phyloP scores from a whole-genome alignment of 2,113 vertebrate genomes.

The Butastur rufipennis region DNA sequence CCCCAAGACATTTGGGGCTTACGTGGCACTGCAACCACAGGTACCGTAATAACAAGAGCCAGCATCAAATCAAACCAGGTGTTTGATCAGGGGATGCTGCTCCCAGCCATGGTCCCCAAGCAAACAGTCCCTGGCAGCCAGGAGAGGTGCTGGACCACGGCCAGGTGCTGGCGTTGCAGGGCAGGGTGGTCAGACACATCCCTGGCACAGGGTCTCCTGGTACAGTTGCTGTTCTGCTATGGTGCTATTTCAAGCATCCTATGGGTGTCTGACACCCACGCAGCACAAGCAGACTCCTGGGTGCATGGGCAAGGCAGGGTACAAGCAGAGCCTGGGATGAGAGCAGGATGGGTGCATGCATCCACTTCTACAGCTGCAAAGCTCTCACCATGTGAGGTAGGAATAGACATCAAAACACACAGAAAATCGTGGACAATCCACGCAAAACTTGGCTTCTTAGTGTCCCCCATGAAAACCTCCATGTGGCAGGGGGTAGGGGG shows the following conservation, averaged over 20 bases:
- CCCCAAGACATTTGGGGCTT: neutral
- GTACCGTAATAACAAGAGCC: neutral
- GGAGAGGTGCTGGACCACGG: neutral
- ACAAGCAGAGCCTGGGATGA: neutral
- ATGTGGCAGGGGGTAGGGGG: neutral
- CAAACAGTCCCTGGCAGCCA: neutral
- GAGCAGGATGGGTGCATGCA: neutral
- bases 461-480: neutral
- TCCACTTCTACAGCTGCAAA: neutral
- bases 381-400: neutral
- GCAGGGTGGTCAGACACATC: neutral
- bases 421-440: neutral
- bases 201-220: neutral
- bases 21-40: fast-evolving
- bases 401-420: neutral
- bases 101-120: fast-evolving
- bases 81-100: neutral
- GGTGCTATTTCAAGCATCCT: neutral
- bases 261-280: fast-evolving
- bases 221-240: neutral
- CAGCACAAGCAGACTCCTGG: neutral
- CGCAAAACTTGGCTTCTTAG: neutral
- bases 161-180: fast-evolving
- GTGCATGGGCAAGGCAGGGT: neutral
- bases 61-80: neutral